These are phyloP conservation scores for Pomacea maculata DNA, from an alignment of 1,140 invertebrate genomes.

Conservation along the genomic window DNA sequence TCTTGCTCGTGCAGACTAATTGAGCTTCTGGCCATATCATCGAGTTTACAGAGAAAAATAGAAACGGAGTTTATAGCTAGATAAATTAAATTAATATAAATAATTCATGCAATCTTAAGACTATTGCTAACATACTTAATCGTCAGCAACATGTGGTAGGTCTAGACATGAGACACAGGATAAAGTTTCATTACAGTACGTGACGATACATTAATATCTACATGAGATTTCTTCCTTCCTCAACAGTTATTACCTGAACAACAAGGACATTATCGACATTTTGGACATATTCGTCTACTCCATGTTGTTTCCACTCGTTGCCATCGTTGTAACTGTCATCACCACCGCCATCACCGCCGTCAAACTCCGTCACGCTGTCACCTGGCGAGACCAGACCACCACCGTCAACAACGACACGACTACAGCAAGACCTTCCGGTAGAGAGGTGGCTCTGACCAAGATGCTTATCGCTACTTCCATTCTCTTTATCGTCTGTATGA, in stretches of 20 bases:
- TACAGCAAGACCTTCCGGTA: not conserved
- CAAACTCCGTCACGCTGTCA: slow-evolving; percentile 2
- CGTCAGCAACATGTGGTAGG: no score
- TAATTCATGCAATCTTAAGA: no score
- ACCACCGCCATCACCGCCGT: slow-evolving; percentile 16
- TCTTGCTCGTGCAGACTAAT: no score
- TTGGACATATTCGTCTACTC: slow-evolving; percentile 9
- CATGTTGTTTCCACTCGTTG: not conserved
- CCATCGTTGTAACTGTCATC: slow-evolving; percentile 6
- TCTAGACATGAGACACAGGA: no score
- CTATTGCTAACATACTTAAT: no score
- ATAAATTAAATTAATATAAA: no score
- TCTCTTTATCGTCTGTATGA: slow-evolving; percentile 13
- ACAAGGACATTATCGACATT: slow-evolving; percentile 12
- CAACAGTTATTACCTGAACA: slow-evolving; percentile 11
- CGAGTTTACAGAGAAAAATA: no score
- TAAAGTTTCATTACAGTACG: no score
- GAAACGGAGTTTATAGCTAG: no score
- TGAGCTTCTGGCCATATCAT: no score
- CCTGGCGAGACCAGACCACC: slow-evolving; percentile 5
- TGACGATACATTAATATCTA: no score
- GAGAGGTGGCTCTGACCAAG: slow-evolving; percentile 12
- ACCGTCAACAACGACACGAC: not conserved
- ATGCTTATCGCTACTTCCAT: slow-evolving; percentile 10
- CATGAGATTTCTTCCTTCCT: not conserved